phyloP scores from a whole-genome alignment of 2,113 vertebrate species.

The Bolborhynchus lineola region DNA sequence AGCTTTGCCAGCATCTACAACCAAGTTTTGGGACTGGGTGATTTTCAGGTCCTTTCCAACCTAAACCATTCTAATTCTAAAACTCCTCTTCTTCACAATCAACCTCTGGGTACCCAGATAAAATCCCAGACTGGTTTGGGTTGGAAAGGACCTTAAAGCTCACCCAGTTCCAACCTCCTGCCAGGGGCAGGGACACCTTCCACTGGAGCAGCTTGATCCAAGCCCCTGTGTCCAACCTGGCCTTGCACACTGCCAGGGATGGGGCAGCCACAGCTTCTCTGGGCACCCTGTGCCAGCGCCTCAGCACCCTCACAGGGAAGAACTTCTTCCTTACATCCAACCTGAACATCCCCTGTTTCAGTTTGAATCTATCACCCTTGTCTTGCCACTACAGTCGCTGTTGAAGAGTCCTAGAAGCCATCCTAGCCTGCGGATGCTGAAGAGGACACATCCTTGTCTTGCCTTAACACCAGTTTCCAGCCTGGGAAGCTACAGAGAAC shows the following conservation, averaged over 20 bases:
- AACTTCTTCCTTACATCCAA: rapidly evolving
- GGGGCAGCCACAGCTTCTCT: neutral
- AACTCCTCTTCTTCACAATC: neutral
- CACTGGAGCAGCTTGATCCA: neutral
- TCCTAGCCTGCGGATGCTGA: neutral
- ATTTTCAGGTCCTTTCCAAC: neutral
- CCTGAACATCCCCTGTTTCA: neutral
- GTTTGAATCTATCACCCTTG: neutral
- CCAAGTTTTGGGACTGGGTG: neutral
- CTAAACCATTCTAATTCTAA: neutral
- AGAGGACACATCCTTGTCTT: rapidly evolving
- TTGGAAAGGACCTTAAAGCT: neutral
- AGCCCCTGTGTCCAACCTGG: neutral
- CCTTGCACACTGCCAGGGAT: neutral
- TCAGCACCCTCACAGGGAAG: neutral
- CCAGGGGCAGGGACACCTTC: neutral
- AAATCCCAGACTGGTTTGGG: neutral
- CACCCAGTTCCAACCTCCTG: neutral
- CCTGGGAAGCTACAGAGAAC: neutral
- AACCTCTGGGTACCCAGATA: neutral
- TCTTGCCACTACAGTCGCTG: neutral
- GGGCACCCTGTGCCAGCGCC: neutral
- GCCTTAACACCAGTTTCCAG: neutral
- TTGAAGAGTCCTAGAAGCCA: neutral
- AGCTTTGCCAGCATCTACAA: neutral